Conservation (phyloP, 2,888 invertebrate genomes). For the Spilarctia lutea region DNA sequence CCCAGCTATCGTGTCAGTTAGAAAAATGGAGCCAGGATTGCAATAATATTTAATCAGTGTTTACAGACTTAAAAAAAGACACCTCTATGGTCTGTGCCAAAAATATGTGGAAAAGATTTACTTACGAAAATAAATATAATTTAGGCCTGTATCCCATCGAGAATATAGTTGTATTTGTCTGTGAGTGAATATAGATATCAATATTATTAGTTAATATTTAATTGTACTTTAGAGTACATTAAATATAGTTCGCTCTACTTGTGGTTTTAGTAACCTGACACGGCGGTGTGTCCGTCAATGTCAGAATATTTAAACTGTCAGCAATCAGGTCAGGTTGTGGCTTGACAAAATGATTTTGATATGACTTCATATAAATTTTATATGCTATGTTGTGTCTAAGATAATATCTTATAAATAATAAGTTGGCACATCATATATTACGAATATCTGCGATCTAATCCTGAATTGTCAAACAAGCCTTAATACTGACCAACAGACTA, state of each 20-base stretch:
- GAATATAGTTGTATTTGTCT: too few species aligned
- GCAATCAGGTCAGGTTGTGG: constrained; percentile 33
- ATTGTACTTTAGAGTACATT: neutral
- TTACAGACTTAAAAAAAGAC: too few species aligned
- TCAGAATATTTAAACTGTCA: constrained; percentile 33
- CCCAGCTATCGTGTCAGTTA: too few species aligned
- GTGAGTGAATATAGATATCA: neutral
- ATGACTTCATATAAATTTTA: neutral
- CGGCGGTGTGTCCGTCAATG: constrained; percentile 32
- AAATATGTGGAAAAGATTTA: too few species aligned
- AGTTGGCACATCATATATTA: neutral
- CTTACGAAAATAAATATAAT: too few species aligned
- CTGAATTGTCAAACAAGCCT: too few species aligned
- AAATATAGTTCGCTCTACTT: constrained; percentile 31
- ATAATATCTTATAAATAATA: neutral
- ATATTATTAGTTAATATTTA: neutral
- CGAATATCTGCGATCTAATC: neutral
- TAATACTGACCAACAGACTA: too few species aligned
- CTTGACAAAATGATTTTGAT: constrained; percentile 1
- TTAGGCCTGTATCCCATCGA: too few species aligned
- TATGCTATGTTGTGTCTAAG: neutral
- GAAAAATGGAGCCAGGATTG: too few species aligned
- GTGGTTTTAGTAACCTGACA: constrained; percentile 38
- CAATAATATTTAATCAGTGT: too few species aligned
- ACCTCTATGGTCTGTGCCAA: too few species aligned